Evolutionary conservation across 2,113 vertebrate species (phyloP).

Genomic region (Tauraco erythrolophus): DNA sequence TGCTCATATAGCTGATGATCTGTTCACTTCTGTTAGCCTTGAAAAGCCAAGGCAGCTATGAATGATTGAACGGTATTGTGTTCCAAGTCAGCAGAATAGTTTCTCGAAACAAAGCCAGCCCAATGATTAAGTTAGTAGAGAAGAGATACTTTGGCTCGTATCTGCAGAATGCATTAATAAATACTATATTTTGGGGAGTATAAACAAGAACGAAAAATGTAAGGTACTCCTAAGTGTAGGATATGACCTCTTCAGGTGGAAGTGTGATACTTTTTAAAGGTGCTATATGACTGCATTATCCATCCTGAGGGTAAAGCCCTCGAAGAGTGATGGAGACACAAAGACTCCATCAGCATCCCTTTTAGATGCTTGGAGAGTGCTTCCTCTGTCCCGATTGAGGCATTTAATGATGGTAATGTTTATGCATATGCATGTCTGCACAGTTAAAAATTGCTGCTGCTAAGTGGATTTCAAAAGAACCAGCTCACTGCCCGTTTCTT

Average conservation of each 20-base stretch:
- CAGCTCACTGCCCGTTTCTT: neutral
- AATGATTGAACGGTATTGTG: neutral
- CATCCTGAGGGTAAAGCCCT: neutral
- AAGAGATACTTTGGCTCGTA: neutral
- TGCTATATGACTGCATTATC: neutral
- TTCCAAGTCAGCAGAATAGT: neutral
- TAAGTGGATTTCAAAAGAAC: neutral
- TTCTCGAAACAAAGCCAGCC: neutral
- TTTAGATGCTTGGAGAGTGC: neutral
- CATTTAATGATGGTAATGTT: neutral
- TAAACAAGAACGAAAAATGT: neutral
- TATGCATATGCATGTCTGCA: neutral
- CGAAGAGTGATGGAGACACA: neutral
- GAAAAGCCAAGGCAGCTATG: neutral
- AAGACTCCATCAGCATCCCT: neutral
- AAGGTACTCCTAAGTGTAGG: neutral
- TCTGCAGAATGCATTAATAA: neutral
- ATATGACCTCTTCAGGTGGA: accelerated
- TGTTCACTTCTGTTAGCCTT: neutral
- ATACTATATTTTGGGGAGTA: neutral
- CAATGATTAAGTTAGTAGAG: neutral
- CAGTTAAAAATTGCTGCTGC: neutral
- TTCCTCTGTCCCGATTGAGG: neutral
- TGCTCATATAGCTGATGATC: neutral
- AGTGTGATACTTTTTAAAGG: neutral